A percentile compares a stretch with the other conserved stretches of the same genome.
Evolutionary conservation across 2,888 invertebrate species (phyloP).

Genomic region (Proisotoma minuta): DNA sequence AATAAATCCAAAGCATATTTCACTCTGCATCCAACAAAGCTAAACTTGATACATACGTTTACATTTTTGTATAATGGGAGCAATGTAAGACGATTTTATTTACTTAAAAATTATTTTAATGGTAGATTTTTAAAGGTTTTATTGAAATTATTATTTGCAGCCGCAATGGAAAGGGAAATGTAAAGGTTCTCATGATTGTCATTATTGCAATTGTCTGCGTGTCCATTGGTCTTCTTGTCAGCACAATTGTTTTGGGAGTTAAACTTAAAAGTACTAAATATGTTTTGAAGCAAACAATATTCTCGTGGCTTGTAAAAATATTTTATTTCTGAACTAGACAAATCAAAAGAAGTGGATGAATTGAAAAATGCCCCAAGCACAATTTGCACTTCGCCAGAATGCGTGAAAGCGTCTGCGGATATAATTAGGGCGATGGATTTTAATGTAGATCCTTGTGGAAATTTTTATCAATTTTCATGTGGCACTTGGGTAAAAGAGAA

Average conservation of each 20-base stretch:
- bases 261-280: slow-evolving; percentile 29
- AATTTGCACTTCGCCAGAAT: slow-evolving; percentile 33
- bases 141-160: too few species aligned
- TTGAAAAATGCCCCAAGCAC: neutral
- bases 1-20: neutral
- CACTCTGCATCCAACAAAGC: too few species aligned
- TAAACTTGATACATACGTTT: too few species aligned
- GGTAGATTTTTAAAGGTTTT: neutral
- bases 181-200: slow-evolving; percentile 23
- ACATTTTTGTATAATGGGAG: neutral
- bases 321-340: slow-evolving; percentile 16
- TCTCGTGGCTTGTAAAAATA: too few species aligned
- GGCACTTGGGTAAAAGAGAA: slow-evolving; percentile 53
- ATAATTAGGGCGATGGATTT: slow-evolving; percentile 50
- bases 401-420: slow-evolving; percentile 46
- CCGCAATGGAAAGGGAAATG: slow-evolving; percentile 18
- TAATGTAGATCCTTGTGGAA: slow-evolving; percentile 52
- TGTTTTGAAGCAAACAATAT: too few species aligned
- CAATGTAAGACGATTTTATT: neutral
- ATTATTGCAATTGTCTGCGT: slow-evolving; percentile 20
- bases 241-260: slow-evolving; percentile 29
- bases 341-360: slow-evolving; percentile 20
- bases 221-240: slow-evolving; percentile 23
- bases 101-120: neutral
- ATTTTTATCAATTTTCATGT: slow-evolving; percentile 55